Evolutionary conservation across 2,113 vertebrate species (phyloP).

Genomic region (Sus scrofa): DNA sequence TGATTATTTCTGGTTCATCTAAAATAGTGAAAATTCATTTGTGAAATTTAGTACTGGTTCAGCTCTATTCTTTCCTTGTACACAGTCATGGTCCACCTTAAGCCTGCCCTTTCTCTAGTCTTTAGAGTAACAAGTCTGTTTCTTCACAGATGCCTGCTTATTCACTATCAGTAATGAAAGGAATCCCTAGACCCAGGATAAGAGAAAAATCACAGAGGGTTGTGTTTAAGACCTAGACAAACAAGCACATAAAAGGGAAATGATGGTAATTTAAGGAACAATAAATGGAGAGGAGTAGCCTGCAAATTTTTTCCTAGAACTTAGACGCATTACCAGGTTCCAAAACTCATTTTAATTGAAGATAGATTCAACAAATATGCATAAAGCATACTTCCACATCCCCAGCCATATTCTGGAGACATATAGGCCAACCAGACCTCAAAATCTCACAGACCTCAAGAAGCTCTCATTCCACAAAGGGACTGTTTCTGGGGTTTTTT

Average conservation of each 20-base stretch:
- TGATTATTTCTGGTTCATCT: neutral
- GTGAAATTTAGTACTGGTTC: neutral
- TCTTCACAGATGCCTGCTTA: neutral
- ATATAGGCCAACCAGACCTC: neutral
- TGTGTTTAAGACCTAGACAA: neutral
- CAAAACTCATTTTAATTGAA: conserved; percentile 23
- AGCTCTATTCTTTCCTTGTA: neutral
- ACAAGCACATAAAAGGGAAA: neutral
- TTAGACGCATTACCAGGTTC: neutral
- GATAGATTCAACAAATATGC: neutral
- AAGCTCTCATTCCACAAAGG: neutral
- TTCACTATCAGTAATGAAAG: neutral
- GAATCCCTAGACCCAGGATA: neutral
- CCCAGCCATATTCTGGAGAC: neutral
- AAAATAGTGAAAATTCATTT: neutral
- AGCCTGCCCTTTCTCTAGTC: neutral
- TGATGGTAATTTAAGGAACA: neutral
- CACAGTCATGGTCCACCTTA: neutral
- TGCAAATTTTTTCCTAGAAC: neutral
- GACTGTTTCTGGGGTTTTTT: neutral
- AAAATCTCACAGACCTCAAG: neutral
- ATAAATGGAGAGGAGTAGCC: neutral
- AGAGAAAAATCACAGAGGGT: neutral
- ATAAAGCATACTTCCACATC: neutral
- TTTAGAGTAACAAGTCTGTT: neutral